Evolutionary conservation across 2,797 vertebrate genomes (phyloP).

Genomic region (Hippoglossus hippoglossus): DNA sequence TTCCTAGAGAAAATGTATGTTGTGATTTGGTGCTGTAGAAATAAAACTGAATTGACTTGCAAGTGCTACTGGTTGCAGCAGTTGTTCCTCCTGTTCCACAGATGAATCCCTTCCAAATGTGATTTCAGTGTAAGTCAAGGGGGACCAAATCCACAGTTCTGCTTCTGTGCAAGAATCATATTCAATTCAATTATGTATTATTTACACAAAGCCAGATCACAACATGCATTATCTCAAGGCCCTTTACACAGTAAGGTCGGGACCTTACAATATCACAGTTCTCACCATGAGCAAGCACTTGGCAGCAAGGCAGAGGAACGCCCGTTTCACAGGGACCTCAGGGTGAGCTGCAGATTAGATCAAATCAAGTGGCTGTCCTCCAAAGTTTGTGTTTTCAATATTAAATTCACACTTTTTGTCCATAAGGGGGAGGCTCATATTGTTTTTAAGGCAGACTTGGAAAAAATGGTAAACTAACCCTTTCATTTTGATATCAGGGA

Average conservation of each 20-base stretch:
- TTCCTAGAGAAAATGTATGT: too few species aligned
- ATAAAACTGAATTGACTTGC: too few species aligned
- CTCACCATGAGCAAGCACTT: not conserved
- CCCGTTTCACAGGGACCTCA: not conserved
- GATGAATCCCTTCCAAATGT: too few species aligned
- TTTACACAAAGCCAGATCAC: not conserved
- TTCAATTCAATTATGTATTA: not conserved
- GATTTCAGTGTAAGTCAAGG: not conserved
- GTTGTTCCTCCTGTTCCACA: not conserved
- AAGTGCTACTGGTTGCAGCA: too few species aligned
- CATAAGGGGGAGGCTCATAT: not conserved
- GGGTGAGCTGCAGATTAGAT: not conserved
- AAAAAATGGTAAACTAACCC: not conserved
- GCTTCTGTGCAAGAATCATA: not conserved
- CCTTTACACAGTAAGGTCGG: not conserved
- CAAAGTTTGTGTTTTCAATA: not conserved
- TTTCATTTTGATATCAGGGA: constrained; percentile 1
- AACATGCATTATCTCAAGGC: not conserved
- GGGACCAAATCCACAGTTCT: not conserved
- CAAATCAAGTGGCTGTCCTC: not conserved
- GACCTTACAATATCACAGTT: not conserved
- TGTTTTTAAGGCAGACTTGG: not conserved
- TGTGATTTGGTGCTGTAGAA: too few species aligned
- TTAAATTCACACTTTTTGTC: not conserved
- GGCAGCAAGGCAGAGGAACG: not conserved